A percentile compares a stretch with the other conserved stretches of the same genome.
These are phyloP conservation scores for Lepus oiostolus DNA, from an alignment of 2,797 vertebrate genomes.

Conservation along the genomic window DNA sequence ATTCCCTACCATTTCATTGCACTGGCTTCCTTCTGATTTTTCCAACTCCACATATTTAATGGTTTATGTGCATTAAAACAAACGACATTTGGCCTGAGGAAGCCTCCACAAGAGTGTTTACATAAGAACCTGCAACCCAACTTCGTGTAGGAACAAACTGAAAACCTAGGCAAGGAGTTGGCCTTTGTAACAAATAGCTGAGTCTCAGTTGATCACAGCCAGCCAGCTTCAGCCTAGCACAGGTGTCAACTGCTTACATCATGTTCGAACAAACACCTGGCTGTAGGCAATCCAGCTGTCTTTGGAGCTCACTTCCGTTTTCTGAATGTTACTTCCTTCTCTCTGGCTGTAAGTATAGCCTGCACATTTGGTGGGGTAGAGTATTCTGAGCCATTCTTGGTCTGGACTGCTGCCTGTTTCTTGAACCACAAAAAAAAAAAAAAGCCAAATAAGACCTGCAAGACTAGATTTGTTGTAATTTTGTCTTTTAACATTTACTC, in stretches of 20 bases:
- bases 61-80: slow-evolving; percentile 41
- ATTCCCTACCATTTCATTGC: neutral
- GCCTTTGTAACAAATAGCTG: slow-evolving; percentile 24
- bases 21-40: slow-evolving; percentile 48
- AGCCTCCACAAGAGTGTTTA: neutral
- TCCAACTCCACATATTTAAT: slow-evolving; percentile 32
- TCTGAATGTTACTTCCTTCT: neutral
- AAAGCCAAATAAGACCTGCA: neutral
- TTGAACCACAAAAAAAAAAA: slow-evolving; percentile 29
- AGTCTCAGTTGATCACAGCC: neutral
- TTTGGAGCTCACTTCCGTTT: slow-evolving; percentile 26
- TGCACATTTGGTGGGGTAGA: neutral
- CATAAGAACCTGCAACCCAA: neutral
- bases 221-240: slow-evolving; percentile 18
- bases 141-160: neutral
- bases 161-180: slow-evolving; percentile 32
- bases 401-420: neutral
- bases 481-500: neutral
- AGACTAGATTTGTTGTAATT: neutral
- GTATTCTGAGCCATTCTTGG: neutral
- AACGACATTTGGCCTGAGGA: neutral
- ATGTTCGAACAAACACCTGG: neutral
- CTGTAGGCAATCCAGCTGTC: neutral
- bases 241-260: neutral
- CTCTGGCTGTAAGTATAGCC: neutral